Base-by-base conservation (phyloP, 2,888 invertebrate species). In the Acronicta leporina region DNA sequence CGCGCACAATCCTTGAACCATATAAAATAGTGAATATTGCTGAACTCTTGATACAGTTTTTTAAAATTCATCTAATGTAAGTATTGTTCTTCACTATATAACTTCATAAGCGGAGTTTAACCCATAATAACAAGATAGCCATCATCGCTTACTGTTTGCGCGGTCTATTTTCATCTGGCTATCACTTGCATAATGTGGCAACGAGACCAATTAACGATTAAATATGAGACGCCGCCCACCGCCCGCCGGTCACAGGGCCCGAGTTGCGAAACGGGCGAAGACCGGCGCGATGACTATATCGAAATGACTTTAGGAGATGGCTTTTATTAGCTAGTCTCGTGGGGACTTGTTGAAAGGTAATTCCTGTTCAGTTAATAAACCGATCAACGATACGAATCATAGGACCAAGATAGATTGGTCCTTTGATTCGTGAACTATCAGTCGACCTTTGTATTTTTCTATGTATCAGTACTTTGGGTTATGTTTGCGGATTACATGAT, bases 191-290 rank as follows among this genome's bases (percentile, higher is more conserved):
- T 83, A 83, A 87, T 77, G 78, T 74, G 73, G 79, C 78, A 79
- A 79, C 76, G 77, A 78, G 76, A 73, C 68, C 85, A 88, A 89
- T 89, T 88, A 89, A 81, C 82, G 80, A 88, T 87, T 85, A 87
- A 85, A 85, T 86, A 84, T 84, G 79, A 81, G 78, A 75, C 67
- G 69, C 58, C 74, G 68, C 75, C 76, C 75, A 76, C 73, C 38
- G 50, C 10, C 52, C 66, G 71, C 65, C 64, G 54, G 70, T 68
- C 63, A 68, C 72, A 67, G 67, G 68, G 65, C 57, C 51, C 48
- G 16, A n/a, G 51, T 77, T 76, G 58, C 68, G 77, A 78, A 71
- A 77, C 67, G 45, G 44, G 49, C 42, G 43, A 54, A 59, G 50
- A 50, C 52, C 55, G 49, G 53, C 33, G 63, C 40, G 55, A 56